Conservation (phyloP, 2,113 vertebrate genomes). For the Ursus arctos region DNA sequence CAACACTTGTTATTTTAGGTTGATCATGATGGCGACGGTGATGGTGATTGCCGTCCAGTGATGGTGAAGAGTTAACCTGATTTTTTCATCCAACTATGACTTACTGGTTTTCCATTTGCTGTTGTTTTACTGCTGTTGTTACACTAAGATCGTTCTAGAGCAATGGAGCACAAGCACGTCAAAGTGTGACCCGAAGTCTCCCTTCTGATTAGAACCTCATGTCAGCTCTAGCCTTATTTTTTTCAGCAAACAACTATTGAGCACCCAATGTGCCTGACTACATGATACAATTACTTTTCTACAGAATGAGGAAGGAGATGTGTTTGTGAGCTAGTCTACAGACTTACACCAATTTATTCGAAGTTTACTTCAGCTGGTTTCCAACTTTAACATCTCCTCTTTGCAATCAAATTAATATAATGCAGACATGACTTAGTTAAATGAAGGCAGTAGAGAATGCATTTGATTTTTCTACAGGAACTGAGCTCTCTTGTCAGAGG, state of each 20-base stretch:
- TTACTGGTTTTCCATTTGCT: background rate
- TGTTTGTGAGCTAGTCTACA: background rate
- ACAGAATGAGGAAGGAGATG: background rate
- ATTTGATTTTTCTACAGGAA: background rate
- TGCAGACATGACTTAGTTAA: background rate
- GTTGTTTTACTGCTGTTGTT: background rate
- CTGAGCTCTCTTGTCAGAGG: background rate
- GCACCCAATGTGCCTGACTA: background rate
- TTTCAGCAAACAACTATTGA: background rate
- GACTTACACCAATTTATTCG: background rate
- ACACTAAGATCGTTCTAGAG: background rate
- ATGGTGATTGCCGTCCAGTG: background rate
- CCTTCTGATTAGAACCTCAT: background rate
- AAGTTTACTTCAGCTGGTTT: background rate
- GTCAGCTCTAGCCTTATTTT: background rate
- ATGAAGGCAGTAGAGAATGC: background rate
- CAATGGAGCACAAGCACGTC: background rate
- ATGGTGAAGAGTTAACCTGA: background rate
- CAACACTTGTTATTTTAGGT: background rate
- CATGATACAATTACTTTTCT: background rate
- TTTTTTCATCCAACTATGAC: background rate
- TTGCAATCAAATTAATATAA: background rate
- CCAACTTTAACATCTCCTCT: background rate
- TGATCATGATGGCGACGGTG: background rate
- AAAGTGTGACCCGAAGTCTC: background rate